Conservation (phyloP, 2,113 vertebrate genomes). For the Bos indicus region DNA sequence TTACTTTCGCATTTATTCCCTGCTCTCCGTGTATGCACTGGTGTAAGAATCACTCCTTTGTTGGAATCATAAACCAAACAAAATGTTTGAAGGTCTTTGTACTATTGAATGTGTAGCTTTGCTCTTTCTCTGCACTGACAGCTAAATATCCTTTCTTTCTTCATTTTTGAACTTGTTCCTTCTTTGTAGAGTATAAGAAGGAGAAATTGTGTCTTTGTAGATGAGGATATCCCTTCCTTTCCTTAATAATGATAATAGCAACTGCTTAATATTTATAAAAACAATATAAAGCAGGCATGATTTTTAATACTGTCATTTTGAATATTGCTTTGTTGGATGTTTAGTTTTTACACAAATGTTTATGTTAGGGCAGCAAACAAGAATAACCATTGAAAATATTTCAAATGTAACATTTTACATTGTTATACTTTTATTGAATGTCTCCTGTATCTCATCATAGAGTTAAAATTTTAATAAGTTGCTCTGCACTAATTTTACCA, state of each 20-base stretch:
- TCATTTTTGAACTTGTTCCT: not conserved
- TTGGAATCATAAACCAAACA: not conserved
- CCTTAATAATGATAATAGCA: not conserved
- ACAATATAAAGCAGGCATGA: fast-evolving
- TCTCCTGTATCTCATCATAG: not conserved
- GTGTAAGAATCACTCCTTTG: not conserved
- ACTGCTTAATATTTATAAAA: not conserved
- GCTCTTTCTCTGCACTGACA: not conserved
- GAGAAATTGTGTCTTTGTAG: not conserved
- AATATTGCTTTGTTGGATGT: not conserved
- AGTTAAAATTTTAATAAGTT: not conserved
- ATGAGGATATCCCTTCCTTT: not conserved
- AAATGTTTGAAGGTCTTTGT: not conserved
- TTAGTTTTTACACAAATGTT: not conserved
- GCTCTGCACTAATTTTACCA: not conserved
- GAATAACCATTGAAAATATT: not conserved
- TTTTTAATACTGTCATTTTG: not conserved
- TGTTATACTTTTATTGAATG: too few species aligned
- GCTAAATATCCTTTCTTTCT: not conserved
- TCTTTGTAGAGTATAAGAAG: not conserved
- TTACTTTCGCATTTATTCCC: not conserved
- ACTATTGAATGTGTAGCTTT: not conserved
- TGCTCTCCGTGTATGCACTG: not conserved
- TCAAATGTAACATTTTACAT: not conserved
- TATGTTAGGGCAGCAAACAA: not conserved